Evolutionary conservation across 2,888 invertebrate species (phyloP), one percentile per base, ranked within the genome.

Genomic region (Sarcophaga subvicina): DNA sequence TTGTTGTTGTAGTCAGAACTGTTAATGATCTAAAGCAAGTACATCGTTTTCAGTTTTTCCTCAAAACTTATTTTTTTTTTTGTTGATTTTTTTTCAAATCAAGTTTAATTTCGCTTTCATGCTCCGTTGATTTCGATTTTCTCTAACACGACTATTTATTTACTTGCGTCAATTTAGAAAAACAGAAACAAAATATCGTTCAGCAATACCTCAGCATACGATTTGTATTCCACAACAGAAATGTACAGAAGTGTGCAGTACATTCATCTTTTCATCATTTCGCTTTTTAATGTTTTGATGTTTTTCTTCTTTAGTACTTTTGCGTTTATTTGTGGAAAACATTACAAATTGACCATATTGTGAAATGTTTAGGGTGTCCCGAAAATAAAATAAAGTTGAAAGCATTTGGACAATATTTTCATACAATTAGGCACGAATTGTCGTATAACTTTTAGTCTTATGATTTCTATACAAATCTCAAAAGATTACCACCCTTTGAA

Each of bases 71-170:
- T 10, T 10, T 37, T 37, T 37, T 37, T 17, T 45, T 6, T 62
- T 25, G n/a, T 59, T 6, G 6, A 49, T 73, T 47, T 25, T 72
- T 79, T 69, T 70, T 22, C 64, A 22, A 1, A 22, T 22, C 22
- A 66, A 85, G 5, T 75, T 82, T 75, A 85, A 85, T 75, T 85
- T 79, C 78, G 80, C 80, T 82, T 79, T 82, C 25, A 85, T 70
- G 85, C 66, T 85, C 75, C 22, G 75, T 14, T 82, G 82, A 49
- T 37, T 70, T 47, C 71, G 75, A 78, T 85, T 85, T 85, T 75
- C 78, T 71, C 85, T 54, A 49, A 76, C 76, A 85, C 76, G 80
- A 77, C 80, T 66, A n/a, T 83, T 80, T 59, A 60, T 73, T 45
- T 37, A 37, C 37, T 37, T 83, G 79, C 10, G 47, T 59, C 62